phyloP scores from a whole-genome alignment of 2,888 invertebrate species.

The Exocentrus adspersus region DNA sequence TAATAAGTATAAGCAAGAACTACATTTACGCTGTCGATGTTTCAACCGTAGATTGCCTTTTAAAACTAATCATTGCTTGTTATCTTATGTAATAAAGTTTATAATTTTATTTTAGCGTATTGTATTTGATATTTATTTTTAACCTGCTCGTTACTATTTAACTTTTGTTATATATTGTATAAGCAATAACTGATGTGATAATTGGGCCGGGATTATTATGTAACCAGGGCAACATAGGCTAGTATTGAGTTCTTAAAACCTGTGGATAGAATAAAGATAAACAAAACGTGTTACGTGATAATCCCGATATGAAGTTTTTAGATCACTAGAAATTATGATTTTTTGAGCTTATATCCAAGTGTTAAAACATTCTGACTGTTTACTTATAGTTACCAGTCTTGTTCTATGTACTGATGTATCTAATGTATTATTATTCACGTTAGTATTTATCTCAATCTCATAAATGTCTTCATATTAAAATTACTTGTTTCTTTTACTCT shows the following conservation, averaged over 20 bases:
- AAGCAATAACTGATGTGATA: constrained; percentile 55
- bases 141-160: constrained; percentile 34
- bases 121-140: constrained; percentile 40
- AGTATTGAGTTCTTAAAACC: constrained; percentile 6
- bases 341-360: constrained; percentile 44
- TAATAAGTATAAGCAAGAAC: constrained; percentile 34
- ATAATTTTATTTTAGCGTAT: constrained; percentile 36
- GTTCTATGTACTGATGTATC: constrained; percentile 53
- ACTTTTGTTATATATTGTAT: constrained; percentile 43
- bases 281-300: constrained; percentile 34
- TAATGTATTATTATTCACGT: constrained; percentile 49
- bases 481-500: constrained; percentile 20
- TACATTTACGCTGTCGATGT: constrained; percentile 33
- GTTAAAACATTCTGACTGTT: constrained; percentile 50
- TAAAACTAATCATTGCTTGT: constrained; percentile 38
- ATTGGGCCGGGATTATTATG: constrained; percentile 45
- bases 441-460: constrained; percentile 49
- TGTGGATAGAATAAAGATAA: constrained; percentile 12
- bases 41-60: constrained; percentile 37
- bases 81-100: constrained; percentile 37
- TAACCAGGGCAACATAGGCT: constrained; percentile 17
- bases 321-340: constrained; percentile 34
- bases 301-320: constrained; percentile 36
- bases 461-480: constrained; percentile 53
- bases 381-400: constrained; percentile 53